Base-by-base conservation (phyloP, 1,140 invertebrate species). In the Homalodisca vitripennis region DNA sequence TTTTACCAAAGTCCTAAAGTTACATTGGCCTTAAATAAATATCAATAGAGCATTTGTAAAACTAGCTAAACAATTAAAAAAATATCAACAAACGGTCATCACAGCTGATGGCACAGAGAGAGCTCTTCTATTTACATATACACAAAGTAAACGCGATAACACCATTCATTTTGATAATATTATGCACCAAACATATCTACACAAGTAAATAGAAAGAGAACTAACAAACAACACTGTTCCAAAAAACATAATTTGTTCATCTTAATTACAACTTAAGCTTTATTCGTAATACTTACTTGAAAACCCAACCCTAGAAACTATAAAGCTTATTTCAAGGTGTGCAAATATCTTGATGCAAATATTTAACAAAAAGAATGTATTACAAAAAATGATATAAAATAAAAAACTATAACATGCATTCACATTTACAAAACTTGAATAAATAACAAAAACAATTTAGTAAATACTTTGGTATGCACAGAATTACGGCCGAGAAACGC, bases 391-490 rank as follows among this genome's bases (percentile, higher is more conserved):
- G n/a, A n/a, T n/a, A n/a, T n/a, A n/a, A n/a, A n/a, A n/a, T n/a
- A n/a, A n/a, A n/a, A n/a, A n/a, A n/a, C n/a, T n/a, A n/a, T n/a
- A n/a, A n/a, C n/a, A n/a, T n/a, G n/a, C n/a, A n/a, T n/a, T 60
- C 26, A 60, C 55, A 60, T 60, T 22, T 24, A 60, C 10, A 53
- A n/a, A 27, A 60, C 55, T 27, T 60, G 55, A 60, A 60, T 60
- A 60, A 60, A 60, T 60, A 60, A 60, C 55, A 60, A 60, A 60
- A 60, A 26, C 22, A 60, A 27, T 60, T 60, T 24, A 60, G n/a
- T 26, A 22, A 27, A 26, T 26, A 60, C 55, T 60, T 60, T 60
- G 55, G 55, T 60, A 53, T 53, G 48, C 12, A 53, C 48, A 53
- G 20, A 6, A 12, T 24, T 6, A 22, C 12, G 48, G 20, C 48